A percentile compares a stretch with the other conserved stretches of the same genome.
These are phyloP conservation scores for Sardinella longiceps DNA, from an alignment of 2,797 vertebrate genomes.

Conservation along the genomic window DNA sequence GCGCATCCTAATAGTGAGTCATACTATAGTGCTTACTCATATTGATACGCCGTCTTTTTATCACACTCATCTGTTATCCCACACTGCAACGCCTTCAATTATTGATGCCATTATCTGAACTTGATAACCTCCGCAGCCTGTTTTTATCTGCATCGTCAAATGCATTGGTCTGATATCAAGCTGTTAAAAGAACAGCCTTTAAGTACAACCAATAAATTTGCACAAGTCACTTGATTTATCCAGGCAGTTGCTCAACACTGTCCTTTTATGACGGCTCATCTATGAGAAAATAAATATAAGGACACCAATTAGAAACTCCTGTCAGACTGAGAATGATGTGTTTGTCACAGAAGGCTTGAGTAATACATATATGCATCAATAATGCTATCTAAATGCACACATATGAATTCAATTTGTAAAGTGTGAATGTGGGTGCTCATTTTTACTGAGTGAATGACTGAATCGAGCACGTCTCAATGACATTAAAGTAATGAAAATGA, in stretches of 20 bases:
- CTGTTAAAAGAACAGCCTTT: constrained; percentile 25
- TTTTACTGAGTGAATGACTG: neutral
- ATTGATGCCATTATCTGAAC: neutral
- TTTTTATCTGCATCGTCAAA: constrained; percentile 35
- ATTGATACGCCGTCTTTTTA: constrained; percentile 13
- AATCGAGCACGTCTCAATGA: neutral
- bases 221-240: constrained; percentile 30
- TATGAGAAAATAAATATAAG: neutral
- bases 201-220: constrained; percentile 27
- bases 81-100: neutral
- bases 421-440: neutral
- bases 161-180: constrained; percentile 32
- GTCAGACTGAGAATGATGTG: neutral
- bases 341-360: neutral
- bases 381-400: neutral
- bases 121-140: constrained; percentile 30
- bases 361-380: neutral
- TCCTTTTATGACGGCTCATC: neutral
- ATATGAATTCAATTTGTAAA: neutral
- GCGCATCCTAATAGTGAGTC: constrained; percentile 21
- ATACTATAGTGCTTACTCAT: neutral
- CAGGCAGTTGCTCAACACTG: constrained; percentile 22
- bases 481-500: neutral
- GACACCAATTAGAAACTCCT: neutral
- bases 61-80: neutral